Evolutionary conservation across 53 echinoderm and acorn worm genomes (phyloP).

Genomic region (Crossaster papposus): DNA sequence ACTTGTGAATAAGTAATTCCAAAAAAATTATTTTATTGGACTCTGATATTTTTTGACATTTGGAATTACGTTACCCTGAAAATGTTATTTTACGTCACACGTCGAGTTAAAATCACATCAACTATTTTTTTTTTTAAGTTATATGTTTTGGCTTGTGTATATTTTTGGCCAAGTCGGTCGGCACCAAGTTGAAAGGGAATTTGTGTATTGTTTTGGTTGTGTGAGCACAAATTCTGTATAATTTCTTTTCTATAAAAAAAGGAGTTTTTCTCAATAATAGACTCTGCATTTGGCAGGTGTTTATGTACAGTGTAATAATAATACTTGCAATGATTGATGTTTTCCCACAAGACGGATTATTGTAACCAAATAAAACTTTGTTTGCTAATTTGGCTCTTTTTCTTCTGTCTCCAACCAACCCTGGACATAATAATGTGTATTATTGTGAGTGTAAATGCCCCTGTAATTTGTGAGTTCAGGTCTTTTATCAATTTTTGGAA

Average conservation of each 20-base stretch:
- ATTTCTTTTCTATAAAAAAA: slow-evolving; percentile 14
- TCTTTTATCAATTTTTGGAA: not conserved
- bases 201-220: slow-evolving; percentile 43
- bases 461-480: not conserved
- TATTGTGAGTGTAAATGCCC: not conserved
- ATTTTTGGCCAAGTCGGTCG: slow-evolving; percentile 37
- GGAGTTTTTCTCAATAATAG: slow-evolving; percentile 6
- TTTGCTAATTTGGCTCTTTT: slow-evolving; percentile 31
- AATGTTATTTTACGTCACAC: not conserved
- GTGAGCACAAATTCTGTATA: slow-evolving; percentile 58
- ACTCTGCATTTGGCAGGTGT: slow-evolving; percentile 44
- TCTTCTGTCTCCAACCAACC: slow-evolving; percentile 30
- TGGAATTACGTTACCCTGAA: not conserved
- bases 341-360: slow-evolving; percentile 51
- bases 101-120: not conserved
- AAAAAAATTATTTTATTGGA: not conserved
- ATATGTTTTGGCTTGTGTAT: slow-evolving; percentile 49
- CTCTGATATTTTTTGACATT: not conserved
- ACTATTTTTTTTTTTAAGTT: not conserved
- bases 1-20: not conserved
- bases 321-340: slow-evolving; percentile 55
- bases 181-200: slow-evolving; percentile 17
- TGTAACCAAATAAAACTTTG: slow-evolving; percentile 44
- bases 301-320: slow-evolving; percentile 56
- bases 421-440: too few relatives aligned